These are phyloP conservation scores for Mormyrus proboscirostris DNA, from an alignment of 2,797 vertebrate genomes.

Conservation along the genomic window DNA sequence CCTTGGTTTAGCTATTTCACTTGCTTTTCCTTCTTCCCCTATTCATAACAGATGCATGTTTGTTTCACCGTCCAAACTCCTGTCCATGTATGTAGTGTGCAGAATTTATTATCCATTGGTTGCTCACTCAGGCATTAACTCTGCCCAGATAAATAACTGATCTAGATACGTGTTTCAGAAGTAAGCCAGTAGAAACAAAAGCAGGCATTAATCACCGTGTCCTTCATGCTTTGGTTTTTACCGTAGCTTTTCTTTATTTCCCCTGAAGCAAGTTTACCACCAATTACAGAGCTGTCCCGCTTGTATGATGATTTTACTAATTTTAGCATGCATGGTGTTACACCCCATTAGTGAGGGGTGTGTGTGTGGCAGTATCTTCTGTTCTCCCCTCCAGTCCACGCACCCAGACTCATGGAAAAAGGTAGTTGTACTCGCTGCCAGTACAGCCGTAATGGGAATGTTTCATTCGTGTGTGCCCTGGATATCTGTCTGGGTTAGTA, in stretches of 20 bases:
- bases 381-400: not conserved
- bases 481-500: not conserved
- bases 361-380: not conserved
- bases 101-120: not conserved
- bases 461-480: not conserved
- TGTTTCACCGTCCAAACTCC: not conserved
- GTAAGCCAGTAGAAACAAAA: not conserved
- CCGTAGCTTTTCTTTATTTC: not conserved
- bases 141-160: not conserved
- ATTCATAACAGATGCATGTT: not conserved
- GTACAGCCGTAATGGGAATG: not conserved
- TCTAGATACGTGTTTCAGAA: not conserved
- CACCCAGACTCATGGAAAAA: not conserved
- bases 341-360: not conserved
- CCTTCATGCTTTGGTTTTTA: not conserved
- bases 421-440: not conserved
- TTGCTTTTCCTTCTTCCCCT: not conserved
- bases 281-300: not conserved
- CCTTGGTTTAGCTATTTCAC: not conserved
- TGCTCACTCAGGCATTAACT: not conserved
- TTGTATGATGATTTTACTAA: not conserved
- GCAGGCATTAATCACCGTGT: not conserved
- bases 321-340: not conserved
- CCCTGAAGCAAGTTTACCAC: not conserved
- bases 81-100: not conserved